These are phyloP conservation scores for Solea solea DNA, from an alignment of 2,113 vertebrate species.

Conservation along the genomic window DNA sequence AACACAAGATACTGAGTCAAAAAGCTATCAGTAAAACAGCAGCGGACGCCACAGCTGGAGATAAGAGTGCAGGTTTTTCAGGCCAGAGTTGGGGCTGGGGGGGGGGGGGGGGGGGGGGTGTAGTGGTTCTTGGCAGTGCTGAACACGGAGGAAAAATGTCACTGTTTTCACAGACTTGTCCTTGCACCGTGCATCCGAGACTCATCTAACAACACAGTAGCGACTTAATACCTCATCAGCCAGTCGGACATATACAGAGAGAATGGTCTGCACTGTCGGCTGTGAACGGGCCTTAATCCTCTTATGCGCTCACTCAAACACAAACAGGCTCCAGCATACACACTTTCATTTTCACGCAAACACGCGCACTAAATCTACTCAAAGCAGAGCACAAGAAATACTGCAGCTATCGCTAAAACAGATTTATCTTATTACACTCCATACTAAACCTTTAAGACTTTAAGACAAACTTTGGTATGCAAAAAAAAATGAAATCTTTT, in stretches of 20 bases:
- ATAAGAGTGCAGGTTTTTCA: conserved; percentile 33
- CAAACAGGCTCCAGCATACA: conserved; percentile 32
- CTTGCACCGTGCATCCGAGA: conserved; percentile 1
- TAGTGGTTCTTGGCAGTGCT: not conserved
- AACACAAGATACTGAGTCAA: conserved; percentile 35
- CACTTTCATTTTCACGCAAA: conserved; percentile 50
- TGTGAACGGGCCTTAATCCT: conserved; percentile 69
- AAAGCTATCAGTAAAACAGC: conserved; percentile 53
- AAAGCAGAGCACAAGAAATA: conserved; percentile 25
- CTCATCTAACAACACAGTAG: conserved; percentile 11
- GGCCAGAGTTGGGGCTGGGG: not conserved
- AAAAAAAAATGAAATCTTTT: no score
- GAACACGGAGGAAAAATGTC: not conserved
- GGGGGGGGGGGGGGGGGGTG: not conserved
- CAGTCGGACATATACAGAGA: conserved; percentile 28
- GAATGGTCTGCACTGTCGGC: conserved; percentile 44
- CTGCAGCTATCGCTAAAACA: not conserved
- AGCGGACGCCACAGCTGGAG: conserved; percentile 28
- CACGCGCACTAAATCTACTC: conserved; percentile 33
- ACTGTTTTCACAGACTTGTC: conserved; percentile 10
- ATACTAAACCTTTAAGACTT: no score
- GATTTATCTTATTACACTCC: not conserved
- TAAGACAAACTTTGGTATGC: no score
- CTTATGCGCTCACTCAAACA: conserved; percentile 57
- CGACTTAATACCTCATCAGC: conserved; percentile 61